Percentiles rank a stretch among this genome's conserved stretches.
These are phyloP conservation scores for Antechinus stuartii DNA, from an alignment of 2,113 vertebrate species.

Conservation along the genomic window DNA sequence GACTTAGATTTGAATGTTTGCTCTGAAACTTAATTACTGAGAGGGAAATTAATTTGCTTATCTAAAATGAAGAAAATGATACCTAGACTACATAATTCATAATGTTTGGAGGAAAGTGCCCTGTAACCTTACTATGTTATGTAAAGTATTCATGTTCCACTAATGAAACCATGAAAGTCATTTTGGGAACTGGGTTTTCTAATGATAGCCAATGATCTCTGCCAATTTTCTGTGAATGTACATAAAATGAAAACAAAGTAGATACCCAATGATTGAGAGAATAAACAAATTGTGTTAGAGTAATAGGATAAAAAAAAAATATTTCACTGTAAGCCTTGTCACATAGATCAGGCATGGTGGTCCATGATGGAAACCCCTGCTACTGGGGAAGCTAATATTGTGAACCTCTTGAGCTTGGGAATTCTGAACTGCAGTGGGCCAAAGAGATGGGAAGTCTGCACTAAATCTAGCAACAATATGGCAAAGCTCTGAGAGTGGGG, in stretches of 20 bases:
- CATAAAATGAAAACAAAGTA: not conserved
- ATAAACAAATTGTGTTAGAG: not conserved
- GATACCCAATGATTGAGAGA: not conserved
- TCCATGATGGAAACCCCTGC: not conserved
- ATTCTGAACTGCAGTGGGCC: not conserved
- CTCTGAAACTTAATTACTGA: not conserved
- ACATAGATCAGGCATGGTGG: not conserved
- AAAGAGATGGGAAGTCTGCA: not conserved
- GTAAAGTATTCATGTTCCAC: not conserved
- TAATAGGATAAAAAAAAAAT: not conserved
- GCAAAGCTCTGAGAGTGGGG: not conserved
- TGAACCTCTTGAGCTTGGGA: not conserved
- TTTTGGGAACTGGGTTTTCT: slow-evolving; percentile 33
- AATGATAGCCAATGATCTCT: not conserved
- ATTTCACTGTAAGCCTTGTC: not conserved
- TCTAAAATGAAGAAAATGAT: not conserved
- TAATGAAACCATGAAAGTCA: not conserved
- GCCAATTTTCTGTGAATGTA: not conserved
- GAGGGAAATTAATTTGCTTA: not conserved
- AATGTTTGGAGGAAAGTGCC: not conserved
- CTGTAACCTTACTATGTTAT: not conserved
- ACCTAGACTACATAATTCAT: not conserved
- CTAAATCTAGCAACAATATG: not conserved
- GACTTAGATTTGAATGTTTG: not conserved
- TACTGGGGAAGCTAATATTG: not conserved